A percentile compares a stretch with the other conserved stretches of the same genome.
Conservation (phyloP, 2,113 vertebrate genomes). For the Hyperoodon ampullatus region DNA sequence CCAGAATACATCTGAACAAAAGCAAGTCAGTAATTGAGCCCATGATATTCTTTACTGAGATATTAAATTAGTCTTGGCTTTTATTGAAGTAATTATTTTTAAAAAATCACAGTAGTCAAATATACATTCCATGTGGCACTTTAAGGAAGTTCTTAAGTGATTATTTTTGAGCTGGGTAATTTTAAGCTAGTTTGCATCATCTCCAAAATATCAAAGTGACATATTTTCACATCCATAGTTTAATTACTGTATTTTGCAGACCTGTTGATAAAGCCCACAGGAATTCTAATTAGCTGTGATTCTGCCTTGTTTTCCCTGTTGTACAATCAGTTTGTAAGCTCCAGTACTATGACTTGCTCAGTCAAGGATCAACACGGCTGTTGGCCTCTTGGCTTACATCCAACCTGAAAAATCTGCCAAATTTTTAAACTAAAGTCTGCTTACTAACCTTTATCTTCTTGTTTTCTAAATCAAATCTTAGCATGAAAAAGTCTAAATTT, state of each 20-base stretch:
- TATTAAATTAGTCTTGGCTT: conserved; percentile 75
- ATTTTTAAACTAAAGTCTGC: conserved; percentile 67
- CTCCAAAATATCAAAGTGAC: conserved; percentile 76
- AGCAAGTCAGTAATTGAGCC: conserved; percentile 42
- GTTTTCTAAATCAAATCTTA: conserved; percentile 3
- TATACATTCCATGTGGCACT: conserved; percentile 24
- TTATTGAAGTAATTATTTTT: conserved; percentile 66
- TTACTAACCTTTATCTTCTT: conserved; percentile 56
- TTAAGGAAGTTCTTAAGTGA: conserved; percentile 63
- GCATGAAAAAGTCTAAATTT: background rate
- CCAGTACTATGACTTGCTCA: conserved; percentile 70
- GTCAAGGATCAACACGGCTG: conserved; percentile 75
- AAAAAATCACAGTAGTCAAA: conserved; percentile 53
- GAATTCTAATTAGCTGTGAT: conserved; percentile 82
- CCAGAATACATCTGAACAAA: conserved; percentile 42
- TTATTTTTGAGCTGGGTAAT: conserved; percentile 71
- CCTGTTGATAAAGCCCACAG: conserved; percentile 82
- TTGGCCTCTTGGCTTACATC: conserved; percentile 55
- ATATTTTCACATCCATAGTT: conserved; percentile 78
- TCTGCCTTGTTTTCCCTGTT: conserved; percentile 76
- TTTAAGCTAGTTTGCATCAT: conserved; percentile 73
- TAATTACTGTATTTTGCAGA: conserved; percentile 83
- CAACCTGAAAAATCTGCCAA: conserved; percentile 66
- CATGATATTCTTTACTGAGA: conserved; percentile 60
- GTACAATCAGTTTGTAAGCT: conserved; percentile 72